These are phyloP conservation scores for Lacanobia wlatinum DNA, from an alignment of 2,888 invertebrate genomes.

Conservation along the genomic window DNA sequence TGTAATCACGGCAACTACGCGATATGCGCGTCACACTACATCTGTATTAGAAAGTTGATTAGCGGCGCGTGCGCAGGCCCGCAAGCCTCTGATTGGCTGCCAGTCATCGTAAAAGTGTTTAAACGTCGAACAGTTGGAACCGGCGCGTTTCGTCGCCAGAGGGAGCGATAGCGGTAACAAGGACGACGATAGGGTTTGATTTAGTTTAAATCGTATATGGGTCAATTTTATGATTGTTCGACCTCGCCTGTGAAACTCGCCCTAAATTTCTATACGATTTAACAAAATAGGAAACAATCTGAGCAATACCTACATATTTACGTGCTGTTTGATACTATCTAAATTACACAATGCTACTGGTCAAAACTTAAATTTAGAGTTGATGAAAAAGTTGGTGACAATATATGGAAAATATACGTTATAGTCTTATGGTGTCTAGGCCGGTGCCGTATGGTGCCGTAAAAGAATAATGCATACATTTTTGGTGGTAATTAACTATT, in stretches of 20 bases:
- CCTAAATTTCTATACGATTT: neutral
- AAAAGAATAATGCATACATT: no score
- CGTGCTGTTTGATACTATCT: no score
- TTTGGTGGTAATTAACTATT: no score
- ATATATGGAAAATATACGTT: no score
- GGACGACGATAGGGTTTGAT: conserved; percentile 53
- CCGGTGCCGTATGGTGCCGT: no score
- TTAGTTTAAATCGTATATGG: conserved; percentile 32
- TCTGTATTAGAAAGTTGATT: conserved; percentile 70
- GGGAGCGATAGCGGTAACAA: conserved; percentile 71
- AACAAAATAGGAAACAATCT: neutral
- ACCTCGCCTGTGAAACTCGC: neutral
- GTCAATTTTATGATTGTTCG: no score
- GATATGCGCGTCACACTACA: conserved; percentile 64
- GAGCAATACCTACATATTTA: no score
- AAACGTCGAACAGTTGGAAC: conserved; percentile 44
- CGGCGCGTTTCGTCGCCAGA: conserved; percentile 55
- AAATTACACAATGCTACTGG: no score
- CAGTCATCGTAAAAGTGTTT: conserved; percentile 61
- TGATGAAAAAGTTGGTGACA: no score
- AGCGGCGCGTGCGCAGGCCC: conserved; percentile 57
- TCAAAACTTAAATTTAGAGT: no score
- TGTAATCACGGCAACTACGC: conserved; percentile 71
- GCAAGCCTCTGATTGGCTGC: conserved; percentile 69
- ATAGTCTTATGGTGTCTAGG: no score